These are phyloP conservation scores for Percopsis transmontana DNA, from an alignment of 2,113 vertebrate species.

Conservation along the genomic window DNA sequence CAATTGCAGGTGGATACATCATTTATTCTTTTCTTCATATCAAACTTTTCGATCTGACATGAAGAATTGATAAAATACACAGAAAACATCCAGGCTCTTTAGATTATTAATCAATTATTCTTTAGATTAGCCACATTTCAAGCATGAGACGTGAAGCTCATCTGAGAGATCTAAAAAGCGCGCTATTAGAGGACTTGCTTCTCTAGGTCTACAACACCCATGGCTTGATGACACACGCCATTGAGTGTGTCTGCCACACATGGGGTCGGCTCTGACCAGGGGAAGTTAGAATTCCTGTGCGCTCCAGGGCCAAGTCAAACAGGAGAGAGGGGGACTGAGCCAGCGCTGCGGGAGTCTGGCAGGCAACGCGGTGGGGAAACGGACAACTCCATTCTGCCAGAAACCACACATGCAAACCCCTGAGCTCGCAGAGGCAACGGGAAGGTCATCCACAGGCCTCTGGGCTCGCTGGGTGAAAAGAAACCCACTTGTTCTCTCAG, in stretches of 20 bases:
- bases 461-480: not conserved
- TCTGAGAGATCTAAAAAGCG: not conserved
- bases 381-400: conserved; percentile 28
- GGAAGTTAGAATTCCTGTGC: conserved; percentile 9
- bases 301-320: conserved; percentile 29
- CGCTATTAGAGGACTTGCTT: not conserved
- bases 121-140: not conserved
- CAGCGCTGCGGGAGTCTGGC: conserved; percentile 22
- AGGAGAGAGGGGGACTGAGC: conserved; percentile 36
- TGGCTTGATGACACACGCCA: conserved; percentile 1
- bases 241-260: not conserved
- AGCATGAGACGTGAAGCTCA: not conserved
- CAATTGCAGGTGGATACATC: too few relatives aligned
- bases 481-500: not conserved
- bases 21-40: not conserved
- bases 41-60: not conserved
- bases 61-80: too few relatives aligned
- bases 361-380: conserved; percentile 17
- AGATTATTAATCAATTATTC: not conserved
- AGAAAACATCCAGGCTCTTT: not conserved
- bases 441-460: conserved; percentile 3
- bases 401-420: conserved; percentile 22
- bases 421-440: conserved; percentile 9
- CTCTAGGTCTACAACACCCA: not conserved
- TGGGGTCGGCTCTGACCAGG: not conserved